Percentiles rank a stretch among this genome's conserved stretches.
These are phyloP conservation scores for Puntigrus tetrazona DNA, from an alignment of 2,113 vertebrate species.

Conservation along the genomic window DNA sequence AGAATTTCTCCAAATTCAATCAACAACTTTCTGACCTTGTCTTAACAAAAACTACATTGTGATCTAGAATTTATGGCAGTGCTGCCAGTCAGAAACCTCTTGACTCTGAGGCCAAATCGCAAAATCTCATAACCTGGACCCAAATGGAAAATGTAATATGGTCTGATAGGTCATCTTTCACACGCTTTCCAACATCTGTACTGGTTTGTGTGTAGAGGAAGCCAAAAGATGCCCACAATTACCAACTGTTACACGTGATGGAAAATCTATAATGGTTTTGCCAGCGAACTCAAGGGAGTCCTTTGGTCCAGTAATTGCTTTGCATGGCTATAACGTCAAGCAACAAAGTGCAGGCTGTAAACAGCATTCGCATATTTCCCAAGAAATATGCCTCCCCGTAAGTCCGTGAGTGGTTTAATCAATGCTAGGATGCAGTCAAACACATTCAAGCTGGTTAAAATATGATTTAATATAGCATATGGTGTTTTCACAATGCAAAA, in stretches of 20 bases:
- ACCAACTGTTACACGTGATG: not conserved
- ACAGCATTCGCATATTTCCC: not conserved
- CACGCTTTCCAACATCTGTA: not conserved
- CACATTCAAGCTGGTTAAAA: not conserved
- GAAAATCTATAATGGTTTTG: slow-evolving; percentile 8
- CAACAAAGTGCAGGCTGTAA: not conserved
- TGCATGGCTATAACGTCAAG: not conserved
- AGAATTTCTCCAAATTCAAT: slow-evolving; percentile 4
- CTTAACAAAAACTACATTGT: slow-evolving; percentile 35
- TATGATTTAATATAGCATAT: not conserved
- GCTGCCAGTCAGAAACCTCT: slow-evolving; percentile 18
- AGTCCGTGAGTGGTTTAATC: not conserved
- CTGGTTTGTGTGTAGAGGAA: not conserved
- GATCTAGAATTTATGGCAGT: slow-evolving; percentile 7
- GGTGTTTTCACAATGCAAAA: not conserved
- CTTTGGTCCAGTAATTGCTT: slow-evolving; percentile 16
- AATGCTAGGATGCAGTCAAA: not conserved
- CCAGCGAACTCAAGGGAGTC: not conserved
- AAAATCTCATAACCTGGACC: not conserved
- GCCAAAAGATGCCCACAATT: not conserved
- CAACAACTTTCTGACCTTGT: slow-evolving; percentile 28
- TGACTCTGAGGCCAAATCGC: not conserved
- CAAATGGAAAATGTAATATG: slow-evolving; percentile 14
- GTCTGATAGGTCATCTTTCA: slow-evolving; percentile 28
- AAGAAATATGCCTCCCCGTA: not conserved